phyloP scores from a whole-genome alignment of 1,140 invertebrate genomes.

The Acromyrmex charruanus region DNA sequence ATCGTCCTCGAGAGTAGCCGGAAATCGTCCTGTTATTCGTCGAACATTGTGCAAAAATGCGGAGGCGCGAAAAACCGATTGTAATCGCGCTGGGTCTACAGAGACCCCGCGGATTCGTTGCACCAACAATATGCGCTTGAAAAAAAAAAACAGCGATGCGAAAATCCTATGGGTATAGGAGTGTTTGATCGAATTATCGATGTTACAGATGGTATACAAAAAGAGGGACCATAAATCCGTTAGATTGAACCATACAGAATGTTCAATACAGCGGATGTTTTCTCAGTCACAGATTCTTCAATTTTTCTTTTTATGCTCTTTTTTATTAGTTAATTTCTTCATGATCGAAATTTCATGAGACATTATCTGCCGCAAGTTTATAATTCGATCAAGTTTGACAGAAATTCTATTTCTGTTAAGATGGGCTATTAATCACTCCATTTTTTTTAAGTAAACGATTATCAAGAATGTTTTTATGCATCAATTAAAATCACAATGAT shows the following conservation, averaged over 20 bases:
- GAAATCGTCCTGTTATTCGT: conserved; percentile 61
- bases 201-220: conserved; percentile 36
- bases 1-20: conserved; percentile 60
- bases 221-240: conserved; percentile 32
- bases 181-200: conserved; percentile 61
- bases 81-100: conserved; percentile 55
- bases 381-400: not conserved
- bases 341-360: not conserved
- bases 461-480: too few species aligned
- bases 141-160: conserved; percentile 33
- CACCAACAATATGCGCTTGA: conserved; percentile 47
- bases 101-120: conserved; percentile 66
- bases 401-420: not conserved
- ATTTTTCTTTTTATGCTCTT: not conserved
- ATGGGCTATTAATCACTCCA: not conserved
- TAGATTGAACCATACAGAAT: conserved; percentile 24
- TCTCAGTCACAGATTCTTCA: not conserved
- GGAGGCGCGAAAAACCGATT: conserved; percentile 69
- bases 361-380: not conserved
- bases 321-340: not conserved
- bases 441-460: too few species aligned
- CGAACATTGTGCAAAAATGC: conserved; percentile 49
- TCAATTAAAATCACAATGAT: too few species aligned
- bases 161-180: conserved; percentile 57
- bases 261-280: not conserved